These are phyloP conservation scores for Drosophila limbata DNA, from an alignment of 2,888 invertebrate species.

Conservation along the genomic window DNA sequence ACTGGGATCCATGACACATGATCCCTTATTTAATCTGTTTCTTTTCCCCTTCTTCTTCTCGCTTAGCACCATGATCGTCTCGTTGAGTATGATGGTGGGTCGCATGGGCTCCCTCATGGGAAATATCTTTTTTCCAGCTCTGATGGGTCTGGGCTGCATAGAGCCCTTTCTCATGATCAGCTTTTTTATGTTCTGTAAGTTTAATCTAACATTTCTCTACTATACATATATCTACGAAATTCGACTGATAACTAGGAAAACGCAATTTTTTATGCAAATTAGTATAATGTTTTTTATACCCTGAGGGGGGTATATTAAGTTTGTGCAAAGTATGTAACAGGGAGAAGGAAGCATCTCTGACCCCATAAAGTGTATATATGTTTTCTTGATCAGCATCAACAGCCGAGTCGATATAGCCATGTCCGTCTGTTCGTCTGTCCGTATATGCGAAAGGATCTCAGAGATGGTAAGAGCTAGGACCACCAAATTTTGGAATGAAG, in stretches of 20 bases:
- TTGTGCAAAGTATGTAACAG: too few species aligned
- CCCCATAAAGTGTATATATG: too few species aligned
- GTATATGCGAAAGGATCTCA: too few species aligned
- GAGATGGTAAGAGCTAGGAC: too few species aligned
- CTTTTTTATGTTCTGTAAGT: conserved; percentile 87
- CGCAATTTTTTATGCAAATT: background rate
- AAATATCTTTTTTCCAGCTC: conserved; percentile 90
- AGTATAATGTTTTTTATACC: too few species aligned
- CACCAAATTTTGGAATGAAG: too few species aligned
- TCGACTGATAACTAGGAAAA: background rate
- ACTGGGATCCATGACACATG: background rate
- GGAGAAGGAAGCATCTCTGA: too few species aligned
- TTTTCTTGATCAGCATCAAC: too few species aligned
- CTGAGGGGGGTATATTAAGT: too few species aligned
- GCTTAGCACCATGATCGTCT: conserved; percentile 90
- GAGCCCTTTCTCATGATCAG: conserved; percentile 90
- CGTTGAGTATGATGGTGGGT: conserved; percentile 89
- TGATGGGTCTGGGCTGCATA: conserved; percentile 89
- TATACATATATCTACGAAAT: background rate
- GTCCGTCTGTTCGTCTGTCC: too few species aligned
- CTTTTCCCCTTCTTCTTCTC: background rate
- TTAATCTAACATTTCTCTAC: too few species aligned
- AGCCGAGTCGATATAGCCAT: too few species aligned
- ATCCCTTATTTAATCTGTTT: background rate
- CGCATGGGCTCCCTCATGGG: conserved; percentile 90